Evolutionary conservation across 2,113 vertebrate species (phyloP), one percentile per base, ranked within the genome.

Genomic region (Myiozetetes cayanensis): DNA sequence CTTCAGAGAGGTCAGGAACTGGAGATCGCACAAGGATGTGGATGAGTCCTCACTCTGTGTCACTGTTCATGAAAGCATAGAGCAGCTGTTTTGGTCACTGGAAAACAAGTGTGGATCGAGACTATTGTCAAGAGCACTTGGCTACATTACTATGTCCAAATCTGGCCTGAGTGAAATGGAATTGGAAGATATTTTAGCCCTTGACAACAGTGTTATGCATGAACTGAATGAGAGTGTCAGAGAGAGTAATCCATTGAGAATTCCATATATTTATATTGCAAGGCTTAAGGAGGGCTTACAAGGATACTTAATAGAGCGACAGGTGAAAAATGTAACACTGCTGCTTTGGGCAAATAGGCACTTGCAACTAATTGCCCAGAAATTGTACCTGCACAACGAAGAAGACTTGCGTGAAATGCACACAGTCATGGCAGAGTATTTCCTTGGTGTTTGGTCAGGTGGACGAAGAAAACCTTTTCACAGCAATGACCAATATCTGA

Each of bases 271-370:
- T 90, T 98, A 99, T 87, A 98, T 99, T 27, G 99, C 99, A 3
- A 98, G 98, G 90, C 98, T 99, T 50, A 99, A 99, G 96, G 99
- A 99, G 87, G 99, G 99, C n/a, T 98, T 99, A 58, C 98, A 98
- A 5, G 99, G 99, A 7, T 99, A 99, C 96, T 97, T 99, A 72
- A 98, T 99, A 95, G 99, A 99, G 93, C 97, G 99, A 18, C 99
- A 99, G 31, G 98, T 99, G 30, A 99, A 98, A 83, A 99, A 99
- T 8, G 98, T 99, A 83, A 99, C 98, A 0, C 98, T 99, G 41
- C 98, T 99, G 94, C 99, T 99, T 56, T 99, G 99, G 99, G 99
- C 99, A 96, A 99, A 99, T 85, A 98, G 99, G 87, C 99, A 99
- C 82, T 98, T 99, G 68, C 99, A 99, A 25, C 98, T 99, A 37